Evolutionary conservation across 2,113 vertebrate genomes (phyloP).

Genomic region (Leptobrachium ailaonicum): DNA sequence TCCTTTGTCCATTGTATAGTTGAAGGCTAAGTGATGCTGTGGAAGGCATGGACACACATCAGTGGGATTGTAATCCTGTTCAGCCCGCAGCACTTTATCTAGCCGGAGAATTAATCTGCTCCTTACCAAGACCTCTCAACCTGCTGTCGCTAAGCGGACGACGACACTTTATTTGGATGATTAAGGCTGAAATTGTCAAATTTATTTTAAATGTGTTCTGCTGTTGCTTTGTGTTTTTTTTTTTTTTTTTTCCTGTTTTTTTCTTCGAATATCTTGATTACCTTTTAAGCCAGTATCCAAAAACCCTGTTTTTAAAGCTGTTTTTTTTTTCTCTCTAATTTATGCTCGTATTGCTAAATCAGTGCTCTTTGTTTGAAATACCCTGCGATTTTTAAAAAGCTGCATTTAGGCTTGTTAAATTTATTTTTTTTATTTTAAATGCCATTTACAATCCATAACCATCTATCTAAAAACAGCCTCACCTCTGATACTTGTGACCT

Average conservation of each 20-base stretch:
- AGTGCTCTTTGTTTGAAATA: too few relatives aligned
- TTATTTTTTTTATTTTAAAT: too few relatives aligned
- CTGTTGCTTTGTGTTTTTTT: not conserved
- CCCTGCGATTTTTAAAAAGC: too few relatives aligned
- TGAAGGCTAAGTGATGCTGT: conserved; percentile 31
- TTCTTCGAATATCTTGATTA: not conserved
- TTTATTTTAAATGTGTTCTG: not conserved
- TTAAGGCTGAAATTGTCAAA: conserved; percentile 6
- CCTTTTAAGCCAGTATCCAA: not conserved
- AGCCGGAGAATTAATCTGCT: conserved; percentile 29
- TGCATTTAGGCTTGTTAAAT: too few relatives aligned
- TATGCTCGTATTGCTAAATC: too few relatives aligned
- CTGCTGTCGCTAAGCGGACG: conserved; percentile 2
- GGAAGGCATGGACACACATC: conserved; percentile 38
- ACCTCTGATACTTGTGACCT: too few relatives aligned
- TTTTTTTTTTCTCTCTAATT: too few relatives aligned
- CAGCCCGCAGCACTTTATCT: conserved; percentile 4
- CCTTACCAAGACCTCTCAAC: conserved; percentile 9
- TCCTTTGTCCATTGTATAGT: conserved; percentile 46
- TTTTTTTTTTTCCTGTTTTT: not conserved
- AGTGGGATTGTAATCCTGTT: conserved; percentile 41
- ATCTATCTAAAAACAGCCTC: too few relatives aligned
- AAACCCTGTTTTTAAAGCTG: not conserved
- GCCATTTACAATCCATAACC: too few relatives aligned
- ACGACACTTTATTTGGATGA: not conserved